Evolutionary conservation across 1,140 invertebrate genomes (phyloP), one percentile per base, ranked within the genome.

Genomic region (Leptinotarsa lineolata): DNA sequence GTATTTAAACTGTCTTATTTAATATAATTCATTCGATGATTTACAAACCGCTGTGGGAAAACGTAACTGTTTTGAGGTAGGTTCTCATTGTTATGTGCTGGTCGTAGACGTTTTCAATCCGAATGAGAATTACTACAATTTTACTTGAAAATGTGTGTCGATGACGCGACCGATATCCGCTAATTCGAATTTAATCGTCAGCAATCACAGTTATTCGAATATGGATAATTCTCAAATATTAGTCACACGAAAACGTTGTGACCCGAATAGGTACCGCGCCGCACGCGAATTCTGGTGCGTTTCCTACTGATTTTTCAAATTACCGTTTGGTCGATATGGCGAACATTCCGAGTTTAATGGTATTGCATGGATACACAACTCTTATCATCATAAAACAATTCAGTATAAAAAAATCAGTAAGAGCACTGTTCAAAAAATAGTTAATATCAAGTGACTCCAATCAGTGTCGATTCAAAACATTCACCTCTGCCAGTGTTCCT

Each of bases 31-130:
- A 54, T 54, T 54, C 16, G 15, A 54, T 54, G 48, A 54, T 54
- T 54, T 54, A 54, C 48, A 54, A 54, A 54, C 48, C 48, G 48
- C 48, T 54, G 48, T 54, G 48, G 48, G 48, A 54, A 54, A 54
- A 54, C 48, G 16, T 54, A 54, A 54, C 48, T 54, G 48, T 54
- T 54, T 54, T 54, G 48, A 54, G 48, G 48, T 54, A 54, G 48
- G 48, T 54, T 54, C n/a, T 54, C 48, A 54, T 54, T 54, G 48
- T 54, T 54, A 54, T 54, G 48, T 15, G 48, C 48, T 15, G n/a
- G 16, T 16, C n/a, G 48, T 54, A 54, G 48, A 54, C 48, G 48
- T 16, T 54, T 13, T 54, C 15, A 18, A 54, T 54, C 6, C 16
- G 48, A n/a, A 54, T 18, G 48, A 54, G 48, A 16, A 54, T 54